These are phyloP conservation scores for Caenorhabditis uteleia DNA, from an alignment of 2,888 invertebrate species.

Conservation along the genomic window DNA sequence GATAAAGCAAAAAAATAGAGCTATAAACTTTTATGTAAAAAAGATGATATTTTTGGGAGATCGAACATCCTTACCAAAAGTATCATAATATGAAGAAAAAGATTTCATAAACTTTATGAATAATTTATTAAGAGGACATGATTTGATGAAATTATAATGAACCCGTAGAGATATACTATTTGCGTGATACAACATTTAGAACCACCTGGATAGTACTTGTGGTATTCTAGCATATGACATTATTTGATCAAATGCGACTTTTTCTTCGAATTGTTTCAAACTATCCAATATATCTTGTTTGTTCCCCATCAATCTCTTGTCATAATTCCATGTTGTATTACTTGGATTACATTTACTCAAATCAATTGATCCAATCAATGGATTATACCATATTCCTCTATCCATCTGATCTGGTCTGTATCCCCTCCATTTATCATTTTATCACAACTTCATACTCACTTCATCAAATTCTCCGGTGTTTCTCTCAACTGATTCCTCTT, in stretches of 20 bases:
- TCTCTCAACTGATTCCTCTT: slow-evolving; percentile 11
- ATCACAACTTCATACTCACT: neutral
- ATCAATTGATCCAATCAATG: slow-evolving; percentile 15
- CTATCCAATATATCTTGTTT: neutral
- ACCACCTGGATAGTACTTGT: too few relatives aligned
- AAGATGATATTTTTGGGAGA: too few relatives aligned
- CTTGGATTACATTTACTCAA: slow-evolving; percentile 18
- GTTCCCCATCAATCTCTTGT: slow-evolving; percentile 10
- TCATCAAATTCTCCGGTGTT: neutral
- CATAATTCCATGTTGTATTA: slow-evolving; percentile 33
- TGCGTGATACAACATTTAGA: too few relatives aligned
- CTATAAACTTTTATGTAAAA: too few relatives aligned
- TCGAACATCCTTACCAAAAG: too few relatives aligned
- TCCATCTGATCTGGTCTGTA: slow-evolving; percentile 5
- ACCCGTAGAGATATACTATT: too few relatives aligned
- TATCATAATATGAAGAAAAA: too few relatives aligned
- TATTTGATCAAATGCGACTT: neutral
- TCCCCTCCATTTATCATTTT: neutral
- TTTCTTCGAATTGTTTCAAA: neutral
- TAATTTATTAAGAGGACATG: too few relatives aligned
- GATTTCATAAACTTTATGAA: too few relatives aligned
- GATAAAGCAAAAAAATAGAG: too few relatives aligned
- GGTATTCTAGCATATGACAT: neutral
- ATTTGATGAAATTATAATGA: too few relatives aligned
- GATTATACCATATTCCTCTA: slow-evolving; percentile 16